These are phyloP conservation scores for Misgurnus mizolepis DNA, from an alignment of 2,113 vertebrate species.

Conservation along the genomic window DNA sequence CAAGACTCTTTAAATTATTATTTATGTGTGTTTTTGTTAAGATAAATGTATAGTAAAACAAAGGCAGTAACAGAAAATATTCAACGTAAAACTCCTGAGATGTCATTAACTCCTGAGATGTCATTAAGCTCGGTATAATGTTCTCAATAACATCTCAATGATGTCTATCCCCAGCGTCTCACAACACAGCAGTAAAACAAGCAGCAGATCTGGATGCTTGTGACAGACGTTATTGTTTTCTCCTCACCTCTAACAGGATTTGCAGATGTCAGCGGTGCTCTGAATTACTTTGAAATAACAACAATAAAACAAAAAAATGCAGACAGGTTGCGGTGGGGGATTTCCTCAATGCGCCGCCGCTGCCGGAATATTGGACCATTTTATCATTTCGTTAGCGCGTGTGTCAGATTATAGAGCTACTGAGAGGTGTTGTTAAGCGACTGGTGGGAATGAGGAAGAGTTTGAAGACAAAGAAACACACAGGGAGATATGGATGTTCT, in stretches of 20 bases:
- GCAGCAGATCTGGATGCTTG: background rate
- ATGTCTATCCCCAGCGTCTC: background rate
- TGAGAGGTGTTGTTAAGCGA: background rate
- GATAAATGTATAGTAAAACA: background rate
- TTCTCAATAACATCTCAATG: background rate
- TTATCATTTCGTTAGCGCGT: constrained; percentile 16
- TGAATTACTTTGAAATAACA: constrained; percentile 33
- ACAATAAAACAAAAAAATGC: constrained; percentile 37
- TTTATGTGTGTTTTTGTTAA: too few species aligned
- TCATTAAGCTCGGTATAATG: constrained; percentile 1
- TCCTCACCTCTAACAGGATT: constrained; percentile 40
- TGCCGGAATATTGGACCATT: constrained; percentile 34
- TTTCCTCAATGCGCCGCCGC: constrained; percentile 17
- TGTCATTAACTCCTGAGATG: background rate
- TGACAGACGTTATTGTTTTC: constrained; percentile 33
- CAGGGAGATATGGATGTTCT: background rate
- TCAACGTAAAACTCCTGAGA: background rate
- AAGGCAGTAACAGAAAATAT: background rate
- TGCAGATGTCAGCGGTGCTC: constrained; percentile 23
- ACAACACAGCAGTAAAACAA: constrained; percentile 10
- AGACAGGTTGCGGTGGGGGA: constrained; percentile 30
- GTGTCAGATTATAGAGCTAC: background rate
- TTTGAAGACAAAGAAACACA: background rate
- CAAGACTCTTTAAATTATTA: too few species aligned
- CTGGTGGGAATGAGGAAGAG: background rate